These are phyloP conservation scores for Danio jaintianensis DNA, from an alignment of 2,797 vertebrate genomes.

Conservation along the genomic window DNA sequence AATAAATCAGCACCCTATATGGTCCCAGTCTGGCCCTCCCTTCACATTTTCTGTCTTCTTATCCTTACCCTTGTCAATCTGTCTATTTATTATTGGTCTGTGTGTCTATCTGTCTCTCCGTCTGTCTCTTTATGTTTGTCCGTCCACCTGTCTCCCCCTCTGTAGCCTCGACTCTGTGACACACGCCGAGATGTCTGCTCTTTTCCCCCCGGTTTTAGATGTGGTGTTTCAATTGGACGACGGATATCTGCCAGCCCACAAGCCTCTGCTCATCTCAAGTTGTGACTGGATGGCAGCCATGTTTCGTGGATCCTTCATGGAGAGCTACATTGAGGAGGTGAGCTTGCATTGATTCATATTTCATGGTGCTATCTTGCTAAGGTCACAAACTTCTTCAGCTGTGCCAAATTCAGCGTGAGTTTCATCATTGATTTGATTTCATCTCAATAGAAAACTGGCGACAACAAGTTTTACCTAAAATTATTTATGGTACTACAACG, in stretches of 20 bases:
- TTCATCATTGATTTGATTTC: background rate
- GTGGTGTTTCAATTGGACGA: conserved; percentile 89
- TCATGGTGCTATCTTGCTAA: background rate
- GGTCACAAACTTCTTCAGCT: background rate
- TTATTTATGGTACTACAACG: conserved; percentile 1
- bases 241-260: conserved; percentile 87
- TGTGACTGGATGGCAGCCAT: conserved; percentile 95
- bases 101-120: conserved; percentile 69
- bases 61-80: conserved; percentile 71
- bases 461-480: background rate
- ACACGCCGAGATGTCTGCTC: conserved; percentile 84
- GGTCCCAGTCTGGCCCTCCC: conserved; percentile 53
- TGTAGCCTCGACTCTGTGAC: conserved; percentile 85
- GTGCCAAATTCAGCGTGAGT: too few relatives aligned
- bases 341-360: conserved; percentile 30
- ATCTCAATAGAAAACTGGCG: background rate
- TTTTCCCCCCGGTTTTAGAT: conserved; percentile 87
- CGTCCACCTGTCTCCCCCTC: conserved; percentile 69
- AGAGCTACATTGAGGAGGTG: conserved; percentile 88
- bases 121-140: conserved; percentile 69
- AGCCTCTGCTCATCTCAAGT: conserved; percentile 90
- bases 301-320: conserved; percentile 91
- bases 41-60: conserved; percentile 71
- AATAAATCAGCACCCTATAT: conserved; percentile 7
- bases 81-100: conserved; percentile 81